A percentile compares a stretch with the other conserved stretches of the same genome.
phyloP scores from a whole-genome alignment of 2,797 vertebrate species.

The Tauraco hartlaubi region DNA sequence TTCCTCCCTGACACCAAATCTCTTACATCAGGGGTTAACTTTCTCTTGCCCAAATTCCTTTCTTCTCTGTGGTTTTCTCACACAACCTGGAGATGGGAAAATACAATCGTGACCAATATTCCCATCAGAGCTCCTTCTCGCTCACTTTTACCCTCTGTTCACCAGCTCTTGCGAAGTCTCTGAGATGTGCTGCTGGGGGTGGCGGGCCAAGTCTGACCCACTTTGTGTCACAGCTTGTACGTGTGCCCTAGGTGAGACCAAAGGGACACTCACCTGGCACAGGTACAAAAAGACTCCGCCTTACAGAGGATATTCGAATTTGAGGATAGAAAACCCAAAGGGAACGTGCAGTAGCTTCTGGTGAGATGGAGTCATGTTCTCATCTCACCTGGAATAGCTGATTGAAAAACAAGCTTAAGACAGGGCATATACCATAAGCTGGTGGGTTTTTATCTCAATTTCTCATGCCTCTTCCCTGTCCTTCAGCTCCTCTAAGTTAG shows the following conservation, averaged over 20 bases:
- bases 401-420: neutral
- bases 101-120: neutral
- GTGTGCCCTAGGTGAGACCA: fast-evolving
- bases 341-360: neutral
- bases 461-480: neutral
- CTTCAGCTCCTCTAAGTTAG: neutral
- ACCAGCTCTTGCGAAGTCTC: neutral
- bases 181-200: neutral
- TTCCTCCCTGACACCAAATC: neutral
- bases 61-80: neutral
- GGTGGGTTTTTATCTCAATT: fast-evolving
- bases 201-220: neutral
- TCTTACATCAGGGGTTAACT: neutral
- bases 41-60: neutral
- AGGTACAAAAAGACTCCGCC: neutral
- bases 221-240: neutral
- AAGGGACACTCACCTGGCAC: neutral
- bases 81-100: neutral
- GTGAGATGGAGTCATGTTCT: neutral
- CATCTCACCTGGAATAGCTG: neutral
- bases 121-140: neutral
- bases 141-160: neutral
- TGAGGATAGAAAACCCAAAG: neutral
- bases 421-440: fast-evolving
- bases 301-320: neutral